Conservation (phyloP, 2,797 vertebrate species). For the Staurois parvus region DNA sequence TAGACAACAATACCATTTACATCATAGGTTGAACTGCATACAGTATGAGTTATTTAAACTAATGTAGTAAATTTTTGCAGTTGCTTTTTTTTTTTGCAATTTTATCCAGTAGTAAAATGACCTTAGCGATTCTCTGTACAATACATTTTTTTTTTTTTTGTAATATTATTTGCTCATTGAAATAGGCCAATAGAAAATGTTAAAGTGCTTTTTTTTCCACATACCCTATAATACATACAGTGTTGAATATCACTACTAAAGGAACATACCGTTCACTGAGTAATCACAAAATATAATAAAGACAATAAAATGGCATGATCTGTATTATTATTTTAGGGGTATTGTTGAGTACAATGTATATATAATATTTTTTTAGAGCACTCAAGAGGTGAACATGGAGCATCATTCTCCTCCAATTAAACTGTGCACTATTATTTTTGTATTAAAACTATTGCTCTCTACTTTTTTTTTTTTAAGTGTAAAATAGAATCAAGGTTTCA, state of each 20-base stretch:
- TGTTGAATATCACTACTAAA: conserved; percentile 1
- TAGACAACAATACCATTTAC: conserved; percentile 16
- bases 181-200: background rate
- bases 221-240: conserved; percentile 1
- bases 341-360: conserved; percentile 24
- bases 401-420: conserved; percentile 60
- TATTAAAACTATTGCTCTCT: conserved; percentile 58
- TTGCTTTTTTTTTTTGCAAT: background rate
- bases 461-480: conserved; percentile 53
- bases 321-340: conserved; percentile 32
- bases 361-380: conserved; percentile 50
- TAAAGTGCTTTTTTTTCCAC: conserved; percentile 7
- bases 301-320: conserved; percentile 39
- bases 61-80: background rate
- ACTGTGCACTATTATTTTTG: conserved; percentile 51
- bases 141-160: background rate
- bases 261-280: conserved; percentile 10
- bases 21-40: background rate
- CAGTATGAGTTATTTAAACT: conserved; percentile 11
- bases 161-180: background rate
- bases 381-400: conserved; percentile 52
- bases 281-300: conserved; percentile 53
- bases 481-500: conserved; percentile 46
- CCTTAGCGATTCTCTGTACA: conserved; percentile 39
- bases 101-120: conserved; percentile 17